Base-by-base conservation (phyloP, 2,113 vertebrate genomes). In the Pithys albifrons region DNA sequence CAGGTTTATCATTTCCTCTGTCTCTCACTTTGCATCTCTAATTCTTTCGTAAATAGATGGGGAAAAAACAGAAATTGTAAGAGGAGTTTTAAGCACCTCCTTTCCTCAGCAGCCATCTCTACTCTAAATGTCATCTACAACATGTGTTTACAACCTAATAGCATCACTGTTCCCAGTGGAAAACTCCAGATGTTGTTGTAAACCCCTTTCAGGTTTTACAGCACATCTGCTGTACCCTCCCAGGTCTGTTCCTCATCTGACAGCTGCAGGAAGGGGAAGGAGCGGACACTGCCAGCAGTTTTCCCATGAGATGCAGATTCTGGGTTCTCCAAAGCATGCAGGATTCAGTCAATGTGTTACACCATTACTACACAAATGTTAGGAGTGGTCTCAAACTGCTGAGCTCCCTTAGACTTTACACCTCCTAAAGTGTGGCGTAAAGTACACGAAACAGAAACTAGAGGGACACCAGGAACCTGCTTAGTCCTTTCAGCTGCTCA, bases 181-280 rank as follows among this genome's bases (percentile, higher is more conserved):
- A 91, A 89, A n/a, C 49, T 43, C 66, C 93, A 85, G 77, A 49
- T 88, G 75, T 31, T 37, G 58, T 71, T 55, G 39, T 28, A 90
- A 94, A 57, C 3, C 28, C 46, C 62, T 85, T 88, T 66, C 78
- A 79, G 65, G 64, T 72, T 72, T 87, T 81, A 82, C 31, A 76
- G 54, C 62, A 69, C 48, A 37, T 0, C 0, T 39, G 19, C 31
- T 62, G 41, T 90, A 75, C 59, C n/a, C 69, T 65, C 73, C 91
- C 0, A 0, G 51, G 46, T 37, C 23, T 27, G 24, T 48, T 67
- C 52, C 65, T 91, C 54, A 71, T 46, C 52, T 58, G 35, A 31
- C 6, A 67, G 35, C 4, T 3, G 2, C 49, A 55, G 48, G 48
- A 80, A 70, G 58, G 49, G 74, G 65, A 89, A 92, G 58, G 27